Base-by-base conservation (phyloP, 2,113 vertebrate genomes). In the Syngnathus scovelli region DNA sequence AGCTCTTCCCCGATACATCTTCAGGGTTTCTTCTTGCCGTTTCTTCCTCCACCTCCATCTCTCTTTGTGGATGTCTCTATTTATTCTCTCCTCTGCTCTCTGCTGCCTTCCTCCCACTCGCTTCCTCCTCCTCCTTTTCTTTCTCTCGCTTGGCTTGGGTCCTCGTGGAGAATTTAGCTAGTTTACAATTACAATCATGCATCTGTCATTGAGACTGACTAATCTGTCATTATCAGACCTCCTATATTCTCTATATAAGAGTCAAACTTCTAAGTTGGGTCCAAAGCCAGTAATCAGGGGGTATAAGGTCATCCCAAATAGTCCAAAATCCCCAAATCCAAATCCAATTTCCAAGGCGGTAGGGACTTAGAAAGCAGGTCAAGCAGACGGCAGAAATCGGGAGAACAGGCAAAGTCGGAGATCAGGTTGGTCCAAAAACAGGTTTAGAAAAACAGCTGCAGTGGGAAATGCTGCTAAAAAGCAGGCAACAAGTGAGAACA, bases 151-250 rank as follows among this genome's bases (percentile, higher is more conserved):
- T 10, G 11, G 70, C 44, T 73, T 67, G 46, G 71, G 15, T 83
- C 76, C 72, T 84, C 70, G 54, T 75, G 74, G 81, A 90, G 77
- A 78, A 81, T 80, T 84, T 78, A 78, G 72, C 78, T 71, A 68
- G 60, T 89, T 91, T 83, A 87, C 89, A 89, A 88, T 89, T 90
- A 89, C 74, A 75, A 79, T 83, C 78, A 33, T 83, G 83, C 86
- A 88, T 86, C 86, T 89, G 88, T 88, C 89, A 90, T 91, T 91
- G 89, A 77, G 69, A 70, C 86, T 86, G 88, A 89, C 90, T 92
- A 90, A 85, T 82, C 82, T 79, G 81, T 82, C 76, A 36, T 90
- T 88, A 90, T 90, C 88, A 89, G 78, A 83, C 69, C 81, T 90
- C 76, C 69, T 74, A 75, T 70, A 78, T 69, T 59, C 70, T 79